phyloP scores from a whole-genome alignment of 2,113 vertebrate genomes.

The Poeciliopsis turrubarensis region DNA sequence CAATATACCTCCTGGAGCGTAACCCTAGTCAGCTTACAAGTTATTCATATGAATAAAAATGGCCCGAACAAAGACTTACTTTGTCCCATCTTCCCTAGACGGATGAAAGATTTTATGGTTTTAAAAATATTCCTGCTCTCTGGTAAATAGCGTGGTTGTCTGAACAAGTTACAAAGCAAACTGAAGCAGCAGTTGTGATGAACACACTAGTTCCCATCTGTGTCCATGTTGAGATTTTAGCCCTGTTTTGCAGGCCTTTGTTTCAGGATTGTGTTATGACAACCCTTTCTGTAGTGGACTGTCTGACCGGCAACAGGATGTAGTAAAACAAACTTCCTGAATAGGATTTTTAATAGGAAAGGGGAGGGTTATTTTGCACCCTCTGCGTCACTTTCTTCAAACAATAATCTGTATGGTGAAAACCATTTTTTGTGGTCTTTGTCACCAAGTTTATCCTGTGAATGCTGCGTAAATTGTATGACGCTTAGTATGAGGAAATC shows the following conservation, averaged over 20 bases:
- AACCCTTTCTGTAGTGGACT: conserved; percentile 11
- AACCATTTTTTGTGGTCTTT: neutral
- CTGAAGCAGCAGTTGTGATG: conserved; percentile 4
- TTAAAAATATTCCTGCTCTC: conserved; percentile 7
- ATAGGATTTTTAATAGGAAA: conserved; percentile 40
- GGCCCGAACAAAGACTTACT: conserved; percentile 16
- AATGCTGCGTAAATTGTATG: neutral
- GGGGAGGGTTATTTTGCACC: conserved; percentile 13
- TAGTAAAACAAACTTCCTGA: conserved; percentile 65
- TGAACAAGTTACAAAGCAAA: conserved; percentile 2
- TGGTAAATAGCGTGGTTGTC: conserved; percentile 6
- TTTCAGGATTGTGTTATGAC: conserved; percentile 35
- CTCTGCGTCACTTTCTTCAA: conserved; percentile 5
- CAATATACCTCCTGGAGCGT: neutral
- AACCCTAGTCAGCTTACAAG: neutral
- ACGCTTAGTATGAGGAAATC: too few species aligned
- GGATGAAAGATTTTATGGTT: conserved; percentile 16
- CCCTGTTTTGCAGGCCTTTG: conserved; percentile 14
- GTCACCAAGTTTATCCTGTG: neutral
- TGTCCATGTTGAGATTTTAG: conserved; percentile 29
- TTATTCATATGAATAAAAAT: neutral
- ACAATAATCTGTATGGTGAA: neutral
- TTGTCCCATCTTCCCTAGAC: conserved; percentile 9
- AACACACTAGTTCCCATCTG: conserved; percentile 27
- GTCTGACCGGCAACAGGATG: conserved; percentile 54